Evolutionary conservation across 2,888 invertebrate species (phyloP), one percentile per base, ranked within the genome.

Genomic region (Anarsia innoxiella): DNA sequence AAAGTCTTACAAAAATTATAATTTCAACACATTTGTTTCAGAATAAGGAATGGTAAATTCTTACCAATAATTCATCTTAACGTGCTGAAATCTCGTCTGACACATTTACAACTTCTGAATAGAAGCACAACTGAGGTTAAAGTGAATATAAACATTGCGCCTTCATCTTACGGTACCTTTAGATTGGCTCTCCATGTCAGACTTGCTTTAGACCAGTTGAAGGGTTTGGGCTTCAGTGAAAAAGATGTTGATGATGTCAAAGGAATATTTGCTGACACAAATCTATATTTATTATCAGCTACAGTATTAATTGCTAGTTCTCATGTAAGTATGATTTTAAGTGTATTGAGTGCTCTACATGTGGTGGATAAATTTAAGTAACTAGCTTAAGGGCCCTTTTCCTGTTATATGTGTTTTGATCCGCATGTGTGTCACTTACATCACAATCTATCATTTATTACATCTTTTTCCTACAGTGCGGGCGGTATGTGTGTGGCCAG

Each of bases 231-330:
- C 3, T 98, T 99, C 60, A 91, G 92, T 23, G 91, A 93, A 41
- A 97, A 97, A 66, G 98, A 99, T 79, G 86, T 97, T 23, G 99
- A 99, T 76, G 98, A 99, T 84, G 92, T 97, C 0, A 98, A 98
- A 73, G 94, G 95, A 34, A 93, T 99, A 53, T 97, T 99, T 76
- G 93, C 95, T 0, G 98, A 98, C 60, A 98, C 97, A 0, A 98
- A 97, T 71, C 86, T 98, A 27, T 96, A 95, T 69, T 87, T 99
- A 40, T 78, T 99, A 28, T 92, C 94, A 50, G 89, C 94, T 37
- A 99, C 99, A 1, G 90, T 99, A 49, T 86, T 94, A 55, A 93
- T 99, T 49, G 94, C 96, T 23, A 93, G 96, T 49, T 87, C 95
- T 60, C 99, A 99, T 88, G 96, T 98, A 83, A 91, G 94, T 87